phyloP scores from a whole-genome alignment of 2,888 invertebrate genomes.

The Napeogenes inachia region DNA sequence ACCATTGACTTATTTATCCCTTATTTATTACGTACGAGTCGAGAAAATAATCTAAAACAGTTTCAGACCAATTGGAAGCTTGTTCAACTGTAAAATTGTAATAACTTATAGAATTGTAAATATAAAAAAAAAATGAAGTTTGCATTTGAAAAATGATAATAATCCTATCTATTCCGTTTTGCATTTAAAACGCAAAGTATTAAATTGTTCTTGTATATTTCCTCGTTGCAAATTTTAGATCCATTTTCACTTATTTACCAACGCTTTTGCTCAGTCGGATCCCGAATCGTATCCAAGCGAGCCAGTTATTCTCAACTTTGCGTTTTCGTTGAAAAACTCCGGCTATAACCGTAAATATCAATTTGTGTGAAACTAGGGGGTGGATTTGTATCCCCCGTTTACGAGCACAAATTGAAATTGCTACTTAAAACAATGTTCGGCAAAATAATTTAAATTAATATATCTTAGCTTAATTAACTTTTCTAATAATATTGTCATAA shows the following conservation, averaged over 20 bases:
- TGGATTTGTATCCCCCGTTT: conserved; percentile 50
- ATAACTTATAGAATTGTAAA: no score
- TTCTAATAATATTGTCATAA: no score
- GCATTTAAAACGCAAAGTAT: conserved; percentile 45
- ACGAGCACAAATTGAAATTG: conserved; percentile 63
- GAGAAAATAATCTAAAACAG: conserved; percentile 4
- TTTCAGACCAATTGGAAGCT: neutral
- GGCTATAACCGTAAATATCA: conserved; percentile 77
- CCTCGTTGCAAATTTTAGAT: conserved; percentile 54
- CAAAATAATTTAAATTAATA: neutral
- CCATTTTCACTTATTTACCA: conserved; percentile 63
- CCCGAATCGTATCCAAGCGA: conserved; percentile 62
- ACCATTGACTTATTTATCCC: conserved; percentile 34
- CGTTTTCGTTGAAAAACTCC: conserved; percentile 70
- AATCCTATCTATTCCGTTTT: no score
- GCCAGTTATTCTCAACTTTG: conserved; percentile 70
- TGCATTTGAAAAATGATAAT: no score
- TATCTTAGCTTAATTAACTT: no score
- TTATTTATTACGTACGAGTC: conserved; percentile 25
- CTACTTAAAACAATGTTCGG: conserved; percentile 48
- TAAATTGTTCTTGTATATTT: conserved; percentile 64
- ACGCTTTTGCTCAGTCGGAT: conserved; percentile 67
- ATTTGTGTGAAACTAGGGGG: conserved; percentile 75
- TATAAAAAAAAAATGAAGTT: no score
- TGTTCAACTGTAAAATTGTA: neutral